phyloP scores from a whole-genome alignment of 2,888 invertebrate genomes.

The Digitonthophagus gazella region DNA sequence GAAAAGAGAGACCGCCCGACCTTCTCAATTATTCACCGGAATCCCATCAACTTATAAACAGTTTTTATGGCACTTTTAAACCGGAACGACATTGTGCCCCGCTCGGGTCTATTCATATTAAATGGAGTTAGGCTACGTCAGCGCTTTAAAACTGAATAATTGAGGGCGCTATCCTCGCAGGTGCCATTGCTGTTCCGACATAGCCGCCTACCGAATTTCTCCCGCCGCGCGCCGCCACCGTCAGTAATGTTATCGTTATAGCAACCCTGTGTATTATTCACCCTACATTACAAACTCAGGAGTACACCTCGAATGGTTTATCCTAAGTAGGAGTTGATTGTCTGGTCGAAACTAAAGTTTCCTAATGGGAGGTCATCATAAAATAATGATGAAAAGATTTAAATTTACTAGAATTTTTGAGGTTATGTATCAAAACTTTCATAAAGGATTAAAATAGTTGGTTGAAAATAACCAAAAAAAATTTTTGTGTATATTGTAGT shows the following conservation, averaged over 20 bases:
- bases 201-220: neutral
- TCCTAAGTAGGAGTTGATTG: neutral
- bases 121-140: slow-evolving; percentile 48
- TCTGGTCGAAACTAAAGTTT: neutral
- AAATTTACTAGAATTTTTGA: too few relatives aligned
- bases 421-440: too few relatives aligned
- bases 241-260: slow-evolving; percentile 36
- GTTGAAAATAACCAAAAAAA: too few relatives aligned
- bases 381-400: too few relatives aligned
- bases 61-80: slow-evolving; percentile 40
- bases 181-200: slow-evolving; percentile 41
- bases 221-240: slow-evolving; percentile 32
- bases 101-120: slow-evolving; percentile 50
- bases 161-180: slow-evolving; percentile 49
- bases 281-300: slow-evolving; percentile 39
- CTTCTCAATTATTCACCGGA: slow-evolving; percentile 37
- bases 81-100: slow-evolving; percentile 42
- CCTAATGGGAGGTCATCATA: neutral
- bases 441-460: too few relatives aligned
- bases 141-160: slow-evolving; percentile 50
- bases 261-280: slow-evolving; percentile 40
- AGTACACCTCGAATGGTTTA: neutral
- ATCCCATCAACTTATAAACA: slow-evolving; percentile 40
- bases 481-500: neutral
- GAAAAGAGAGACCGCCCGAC: slow-evolving; percentile 4